Conservation (phyloP, 2,888 invertebrate species). For the Hydriomena furcata region DNA sequence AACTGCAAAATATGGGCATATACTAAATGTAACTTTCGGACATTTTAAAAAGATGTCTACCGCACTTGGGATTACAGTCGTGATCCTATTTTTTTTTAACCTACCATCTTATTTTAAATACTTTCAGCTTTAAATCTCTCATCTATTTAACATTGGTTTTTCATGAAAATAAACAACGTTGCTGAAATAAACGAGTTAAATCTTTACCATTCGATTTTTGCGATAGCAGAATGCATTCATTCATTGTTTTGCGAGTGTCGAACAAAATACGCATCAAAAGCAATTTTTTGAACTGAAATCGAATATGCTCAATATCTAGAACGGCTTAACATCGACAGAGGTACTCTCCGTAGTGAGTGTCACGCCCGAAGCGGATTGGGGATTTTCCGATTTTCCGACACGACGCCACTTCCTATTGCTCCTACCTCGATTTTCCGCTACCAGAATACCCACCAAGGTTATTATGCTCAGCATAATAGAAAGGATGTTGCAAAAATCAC, state of each 20-base stretch:
- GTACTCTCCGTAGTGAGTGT: constrained; percentile 50
- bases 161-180: not conserved
- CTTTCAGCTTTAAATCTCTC: not conserved
- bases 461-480: constrained; percentile 33
- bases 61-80: too few relatives aligned
- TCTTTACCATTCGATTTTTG: constrained; percentile 3
- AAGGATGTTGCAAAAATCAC: constrained; percentile 40
- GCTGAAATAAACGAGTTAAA: not conserved
- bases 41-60: too few relatives aligned
- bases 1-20: too few relatives aligned
- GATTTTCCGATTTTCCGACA: constrained; percentile 63
- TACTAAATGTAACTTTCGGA: too few relatives aligned
- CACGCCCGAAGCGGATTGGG: constrained; percentile 55
- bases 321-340: constrained; percentile 54
- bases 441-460: constrained; percentile 47
- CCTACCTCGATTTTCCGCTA: constrained; percentile 50
- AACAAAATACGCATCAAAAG: constrained; percentile 42
- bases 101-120: too few relatives aligned
- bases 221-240: constrained; percentile 8
- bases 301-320: constrained; percentile 53
- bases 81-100: too few relatives aligned
- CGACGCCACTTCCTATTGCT: constrained; percentile 46
- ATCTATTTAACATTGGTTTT: constrained; percentile 3
- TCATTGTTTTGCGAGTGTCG: constrained; percentile 27
- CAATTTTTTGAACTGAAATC: constrained; percentile 43